Conservation (phyloP, 2,113 vertebrate species). For the Cephalophus harveyi region DNA sequence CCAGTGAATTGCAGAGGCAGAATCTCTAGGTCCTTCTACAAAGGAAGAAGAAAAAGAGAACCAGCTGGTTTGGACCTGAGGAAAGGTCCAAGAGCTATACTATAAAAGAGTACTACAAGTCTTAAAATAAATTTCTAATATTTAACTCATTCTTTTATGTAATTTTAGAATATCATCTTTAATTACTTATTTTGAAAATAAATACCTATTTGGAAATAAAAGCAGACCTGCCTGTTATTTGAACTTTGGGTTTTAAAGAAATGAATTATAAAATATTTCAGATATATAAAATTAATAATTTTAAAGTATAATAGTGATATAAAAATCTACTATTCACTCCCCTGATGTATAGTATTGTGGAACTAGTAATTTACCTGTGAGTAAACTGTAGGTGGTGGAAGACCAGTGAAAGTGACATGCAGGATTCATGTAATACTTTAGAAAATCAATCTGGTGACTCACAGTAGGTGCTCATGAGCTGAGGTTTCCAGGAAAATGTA, state of each 20-base stretch:
- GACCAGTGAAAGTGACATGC: neutral
- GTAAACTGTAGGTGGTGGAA: neutral
- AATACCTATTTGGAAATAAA: conserved; percentile 16
- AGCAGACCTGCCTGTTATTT: neutral
- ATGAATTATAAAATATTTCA: neutral
- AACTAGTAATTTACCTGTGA: neutral
- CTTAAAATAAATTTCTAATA: neutral
- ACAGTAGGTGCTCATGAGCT: neutral
- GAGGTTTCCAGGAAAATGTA: neutral
- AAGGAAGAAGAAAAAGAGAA: neutral
- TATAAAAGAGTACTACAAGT: neutral
- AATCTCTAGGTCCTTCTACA: neutral
- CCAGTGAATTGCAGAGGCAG: neutral
- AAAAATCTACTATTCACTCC: neutral
- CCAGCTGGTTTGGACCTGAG: neutral
- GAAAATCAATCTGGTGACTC: neutral
- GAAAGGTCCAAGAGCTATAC: neutral
- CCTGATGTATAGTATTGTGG: neutral
- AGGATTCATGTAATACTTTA: neutral
- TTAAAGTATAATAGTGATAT: neutral
- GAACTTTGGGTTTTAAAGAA: neutral
- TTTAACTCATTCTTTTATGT: neutral
- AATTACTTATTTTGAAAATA: neutral
- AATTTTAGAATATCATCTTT: neutral
- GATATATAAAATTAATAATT: neutral